Evolutionary conservation across 2,888 invertebrate genomes (phyloP).

Genomic region (Campoplex nolae): DNA sequence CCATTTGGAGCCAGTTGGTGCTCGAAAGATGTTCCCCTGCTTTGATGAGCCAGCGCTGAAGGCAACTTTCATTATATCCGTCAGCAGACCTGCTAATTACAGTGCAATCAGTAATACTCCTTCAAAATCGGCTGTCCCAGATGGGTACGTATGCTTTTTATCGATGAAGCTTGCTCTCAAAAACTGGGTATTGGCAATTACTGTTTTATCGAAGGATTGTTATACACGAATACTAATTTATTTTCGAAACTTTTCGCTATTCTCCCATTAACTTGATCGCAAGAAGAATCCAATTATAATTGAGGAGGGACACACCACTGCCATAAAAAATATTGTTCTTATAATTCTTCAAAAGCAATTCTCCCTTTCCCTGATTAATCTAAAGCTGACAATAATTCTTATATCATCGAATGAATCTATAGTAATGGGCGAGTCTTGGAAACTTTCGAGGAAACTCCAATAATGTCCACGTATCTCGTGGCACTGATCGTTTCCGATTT

Average conservation of each 20-base stretch:
- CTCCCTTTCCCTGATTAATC: not conserved
- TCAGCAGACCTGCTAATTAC: conserved; percentile 81
- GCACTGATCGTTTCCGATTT: conserved; percentile 94
- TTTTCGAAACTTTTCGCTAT: not conserved
- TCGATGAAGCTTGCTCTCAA: not conserved
- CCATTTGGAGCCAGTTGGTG: conserved; percentile 90
- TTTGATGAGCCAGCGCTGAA: conserved; percentile 90
- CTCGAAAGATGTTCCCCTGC: conserved; percentile 90
- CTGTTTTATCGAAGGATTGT: not conserved
- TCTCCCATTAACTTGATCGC: not conserved
- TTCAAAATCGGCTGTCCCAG: conserved; percentile 71
- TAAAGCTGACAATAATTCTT: not conserved
- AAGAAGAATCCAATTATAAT: no score
- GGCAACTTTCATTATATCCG: conserved; percentile 87
- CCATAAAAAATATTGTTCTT: no score
- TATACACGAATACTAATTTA: not conserved
- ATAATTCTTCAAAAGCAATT: not conserved
- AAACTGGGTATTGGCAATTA: not conserved
- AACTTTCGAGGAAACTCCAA: conserved; percentile 86
- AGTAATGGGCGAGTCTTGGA: conserved; percentile 71
- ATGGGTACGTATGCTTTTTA: conserved; percentile 68
- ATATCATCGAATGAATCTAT: not conserved
- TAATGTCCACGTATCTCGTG: conserved; percentile 93
- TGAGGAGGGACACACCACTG: no score
- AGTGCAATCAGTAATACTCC: conserved; percentile 77